Percentiles rank a stretch among this genome's conserved stretches.
These are phyloP conservation scores for Herpailurus yagouaroundi DNA, from an alignment of 2,113 vertebrate genomes.

Conservation along the genomic window DNA sequence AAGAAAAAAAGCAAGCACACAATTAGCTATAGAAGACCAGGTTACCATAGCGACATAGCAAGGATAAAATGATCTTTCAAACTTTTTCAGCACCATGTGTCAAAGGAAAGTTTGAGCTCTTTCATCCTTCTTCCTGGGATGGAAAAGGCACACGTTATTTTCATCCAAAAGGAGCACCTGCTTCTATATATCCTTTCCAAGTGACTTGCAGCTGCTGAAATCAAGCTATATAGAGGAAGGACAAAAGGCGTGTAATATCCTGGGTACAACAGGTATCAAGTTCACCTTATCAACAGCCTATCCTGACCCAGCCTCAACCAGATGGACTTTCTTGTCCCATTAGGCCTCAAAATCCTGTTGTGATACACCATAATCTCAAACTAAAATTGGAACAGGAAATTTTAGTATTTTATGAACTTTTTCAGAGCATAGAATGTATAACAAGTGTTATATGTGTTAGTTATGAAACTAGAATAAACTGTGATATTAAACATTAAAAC, in stretches of 20 bases:
- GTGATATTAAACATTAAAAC: background rate
- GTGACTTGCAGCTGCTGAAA: conserved; percentile 3
- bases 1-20: conserved; percentile 47
- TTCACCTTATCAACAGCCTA: background rate
- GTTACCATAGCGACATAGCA: conserved; percentile 67
- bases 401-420: background rate
- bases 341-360: background rate
- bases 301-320: background rate
- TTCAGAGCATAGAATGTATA: background rate
- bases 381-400: background rate
- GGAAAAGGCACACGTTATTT: conserved; percentile 7
- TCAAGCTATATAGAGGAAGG: background rate
- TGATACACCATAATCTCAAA: background rate
- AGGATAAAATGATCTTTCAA: conserved; percentile 66
- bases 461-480: background rate
- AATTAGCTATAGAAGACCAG: conserved; percentile 54
- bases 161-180: conserved; percentile 48
- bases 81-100: conserved; percentile 59
- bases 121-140: conserved; percentile 58
- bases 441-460: background rate
- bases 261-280: background rate
- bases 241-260: background rate
- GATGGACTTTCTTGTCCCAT: background rate
- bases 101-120: conserved; percentile 64
- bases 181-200: conserved; percentile 23